Percentiles rank a stretch among this genome's conserved stretches.
Conservation (phyloP, 2,888 invertebrate genomes). For the Proisotoma minuta region DNA sequence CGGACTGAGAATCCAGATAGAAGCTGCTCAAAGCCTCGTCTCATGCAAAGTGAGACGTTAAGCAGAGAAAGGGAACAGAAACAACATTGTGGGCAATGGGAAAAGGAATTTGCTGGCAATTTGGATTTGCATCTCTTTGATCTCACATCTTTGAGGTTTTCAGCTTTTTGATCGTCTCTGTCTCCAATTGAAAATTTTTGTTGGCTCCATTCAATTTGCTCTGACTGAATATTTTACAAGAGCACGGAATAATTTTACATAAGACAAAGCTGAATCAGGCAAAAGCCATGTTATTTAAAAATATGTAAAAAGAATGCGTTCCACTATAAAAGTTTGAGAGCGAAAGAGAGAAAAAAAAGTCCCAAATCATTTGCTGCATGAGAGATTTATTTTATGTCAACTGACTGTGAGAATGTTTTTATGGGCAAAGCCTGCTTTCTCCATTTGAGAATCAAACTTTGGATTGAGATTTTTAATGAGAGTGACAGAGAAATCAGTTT, state of each 20-base stretch:
- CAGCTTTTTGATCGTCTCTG: slow-evolving; percentile 39
- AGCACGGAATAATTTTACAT: no score
- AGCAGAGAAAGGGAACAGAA: not conserved
- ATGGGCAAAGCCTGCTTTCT: not conserved
- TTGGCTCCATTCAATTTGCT: slow-evolving; percentile 14
- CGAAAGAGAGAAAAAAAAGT: no score
- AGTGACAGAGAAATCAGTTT: slow-evolving; percentile 31
- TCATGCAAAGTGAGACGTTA: not conserved
- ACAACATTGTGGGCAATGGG: not conserved
- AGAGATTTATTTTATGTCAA: no score
- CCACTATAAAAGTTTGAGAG: no score
- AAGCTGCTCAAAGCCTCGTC: not conserved
- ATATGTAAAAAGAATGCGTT: no score
- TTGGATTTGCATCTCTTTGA: slow-evolving; percentile 47
- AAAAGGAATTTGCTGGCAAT: slow-evolving; percentile 12
- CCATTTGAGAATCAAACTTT: slow-evolving; percentile 15
- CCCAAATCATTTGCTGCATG: no score
- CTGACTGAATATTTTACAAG: slow-evolving; percentile 11
- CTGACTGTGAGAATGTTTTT: not conserved
- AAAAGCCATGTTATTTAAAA: no score
- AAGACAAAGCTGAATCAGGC: no score
- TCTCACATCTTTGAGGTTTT: slow-evolving; percentile 45
- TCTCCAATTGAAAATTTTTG: slow-evolving; percentile 18
- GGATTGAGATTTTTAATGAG: slow-evolving; percentile 30
- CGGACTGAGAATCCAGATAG: not conserved